These are phyloP conservation scores for Micrasema longulum DNA, from an alignment of 1,140 invertebrate species.

Conservation along the genomic window DNA sequence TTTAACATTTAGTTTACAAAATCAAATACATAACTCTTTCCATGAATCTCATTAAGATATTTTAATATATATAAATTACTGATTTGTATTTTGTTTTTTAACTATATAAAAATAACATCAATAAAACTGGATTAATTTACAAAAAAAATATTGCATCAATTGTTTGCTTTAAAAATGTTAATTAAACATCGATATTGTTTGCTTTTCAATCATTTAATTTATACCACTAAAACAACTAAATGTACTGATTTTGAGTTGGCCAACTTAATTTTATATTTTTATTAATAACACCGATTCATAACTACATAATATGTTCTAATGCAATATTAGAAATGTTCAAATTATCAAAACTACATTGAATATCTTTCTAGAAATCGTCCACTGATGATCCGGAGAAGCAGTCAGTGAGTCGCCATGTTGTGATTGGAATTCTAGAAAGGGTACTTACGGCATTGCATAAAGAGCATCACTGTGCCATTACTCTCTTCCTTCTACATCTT, in stretches of 20 bases:
- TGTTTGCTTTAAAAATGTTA: background rate
- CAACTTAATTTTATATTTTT: no score
- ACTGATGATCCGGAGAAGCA: constrained; percentile 29
- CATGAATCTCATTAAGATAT: no score
- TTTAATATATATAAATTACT: no score
- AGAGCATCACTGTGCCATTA: constrained; percentile 45
- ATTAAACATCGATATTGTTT: background rate
- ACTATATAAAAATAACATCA: no score
- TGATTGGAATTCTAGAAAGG: constrained; percentile 45
- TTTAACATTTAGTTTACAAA: no score
- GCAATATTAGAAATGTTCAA: background rate
- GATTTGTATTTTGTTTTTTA: no score
- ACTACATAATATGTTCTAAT: constrained; percentile 3
- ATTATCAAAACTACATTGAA: no score
- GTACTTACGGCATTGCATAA: constrained; percentile 49
- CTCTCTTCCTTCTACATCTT: constrained; percentile 49
- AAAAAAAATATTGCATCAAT: no score
- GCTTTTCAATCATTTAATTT: background rate
- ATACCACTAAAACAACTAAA: no score
- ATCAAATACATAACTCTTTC: no score
- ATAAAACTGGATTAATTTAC: no score
- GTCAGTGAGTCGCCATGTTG: constrained; percentile 35
- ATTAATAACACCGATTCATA: background rate
- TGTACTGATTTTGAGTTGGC: no score
- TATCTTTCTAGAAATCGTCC: constrained; percentile 32